Base-by-base conservation (phyloP, 2,113 vertebrate species). In the Paracanthobrama guichenoti region DNA sequence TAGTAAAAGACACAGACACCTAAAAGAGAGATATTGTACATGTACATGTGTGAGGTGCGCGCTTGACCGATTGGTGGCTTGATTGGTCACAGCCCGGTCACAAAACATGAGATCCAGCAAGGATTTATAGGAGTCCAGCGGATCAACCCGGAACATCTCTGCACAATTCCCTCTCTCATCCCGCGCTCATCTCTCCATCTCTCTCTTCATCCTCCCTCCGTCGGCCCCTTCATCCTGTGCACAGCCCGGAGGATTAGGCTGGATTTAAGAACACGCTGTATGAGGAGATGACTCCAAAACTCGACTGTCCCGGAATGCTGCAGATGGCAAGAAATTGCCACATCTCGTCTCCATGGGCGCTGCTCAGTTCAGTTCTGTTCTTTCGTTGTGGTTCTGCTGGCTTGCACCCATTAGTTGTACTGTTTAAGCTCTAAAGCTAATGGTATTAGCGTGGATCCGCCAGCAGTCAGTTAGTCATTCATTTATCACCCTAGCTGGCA, bases 171-270 rank as follows among this genome's bases (percentile, higher is more conserved):
- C 64, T 59, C n/a, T 48, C 69, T 87, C 62, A 83, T 81, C 84
- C 84, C 8, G n/a, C 22, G 28, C 64, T 82, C 69, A 77, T 89
- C 84, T 81, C 81, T 81, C 64, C 28, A n/a, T 64, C 74, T 83
- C 73, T 67, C 75, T 59, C 85, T 39, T 22, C 80, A 67, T 86
- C 81, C 59, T 73, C 66, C 53, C 78, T 78, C 53, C 46, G 28
- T 82, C 79, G 48, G 50, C 42, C 67, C 12, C 16, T 71, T 82
- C 83, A 84, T 79, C 77, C 60, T 64, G 73, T 66, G 39, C 76
- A 69, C 82, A 39, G 31, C 84, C 62, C 48, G n/a, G 18, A 83
- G 80, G 85, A 88, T 87, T 88, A 85, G 84, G 62, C 62, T 79
- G 82, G 79, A 84, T 85, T 84, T 87, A 83, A 73, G 66, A 78